Evolutionary conservation across 2,113 vertebrate species (phyloP).

Genomic region (Paratilapia polleni): DNA sequence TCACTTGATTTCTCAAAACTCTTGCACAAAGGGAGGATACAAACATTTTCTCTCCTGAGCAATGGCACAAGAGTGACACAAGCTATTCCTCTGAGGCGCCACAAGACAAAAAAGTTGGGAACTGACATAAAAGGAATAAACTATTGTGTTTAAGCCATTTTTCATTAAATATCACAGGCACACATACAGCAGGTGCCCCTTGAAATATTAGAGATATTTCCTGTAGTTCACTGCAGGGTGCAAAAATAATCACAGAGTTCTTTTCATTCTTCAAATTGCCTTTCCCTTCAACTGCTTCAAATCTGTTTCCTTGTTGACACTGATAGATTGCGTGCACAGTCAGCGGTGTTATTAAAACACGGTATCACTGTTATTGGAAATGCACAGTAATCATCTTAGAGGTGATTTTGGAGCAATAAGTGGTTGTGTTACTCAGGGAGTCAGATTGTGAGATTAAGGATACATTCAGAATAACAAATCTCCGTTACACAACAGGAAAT

Average conservation of each 20-base stretch:
- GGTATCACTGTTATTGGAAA: not conserved
- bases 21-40: not conserved
- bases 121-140: not conserved
- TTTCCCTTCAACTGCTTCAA: not conserved
- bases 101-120: not conserved
- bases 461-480: not conserved
- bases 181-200: not conserved
- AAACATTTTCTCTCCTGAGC: not conserved
- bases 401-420: not conserved
- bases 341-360: slow-evolving; percentile 33
- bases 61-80: not conserved
- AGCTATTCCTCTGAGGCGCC: not conserved
- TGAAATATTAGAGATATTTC: slow-evolving; percentile 2
- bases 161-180: not conserved
- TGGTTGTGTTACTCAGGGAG: not conserved
- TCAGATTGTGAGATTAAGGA: not conserved
- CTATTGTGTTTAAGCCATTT: not conserved
- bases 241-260: not conserved
- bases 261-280: slow-evolving; percentile 2
- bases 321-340: not conserved
- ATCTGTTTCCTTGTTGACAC: slow-evolving; percentile 7
- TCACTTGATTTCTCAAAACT: not conserved
- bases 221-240: slow-evolving; percentile 1
- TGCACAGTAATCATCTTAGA: slow-evolving; percentile 7
- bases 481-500: not conserved